Base-by-base conservation (phyloP, 2,797 vertebrate species). In the Halcyon badia region DNA sequence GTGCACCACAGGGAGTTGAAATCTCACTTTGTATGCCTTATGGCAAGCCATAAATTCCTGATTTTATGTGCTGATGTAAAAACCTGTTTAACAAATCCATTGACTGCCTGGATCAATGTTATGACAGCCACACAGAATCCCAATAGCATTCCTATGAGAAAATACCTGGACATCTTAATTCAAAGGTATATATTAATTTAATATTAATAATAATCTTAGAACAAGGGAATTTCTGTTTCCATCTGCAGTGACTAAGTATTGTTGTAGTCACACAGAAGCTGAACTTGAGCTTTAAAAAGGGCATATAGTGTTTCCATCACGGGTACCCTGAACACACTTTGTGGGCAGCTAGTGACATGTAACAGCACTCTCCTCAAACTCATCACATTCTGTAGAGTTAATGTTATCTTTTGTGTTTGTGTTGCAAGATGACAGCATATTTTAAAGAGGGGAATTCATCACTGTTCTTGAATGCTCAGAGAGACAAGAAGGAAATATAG, bases 81-180 rank as follows among this genome's bases (percentile, higher is more conserved):
- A 97, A 95, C 76, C 89, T 87, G 51, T 93, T 97, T 95, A 97
- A 94, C 90, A 93, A 96, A 97, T 49, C 83, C 91, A 87, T 82
- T 73, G 95, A 82, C 77, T 91, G 91, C 89, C 87, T 93, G 92
- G 86, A 97, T 94, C 96, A 97, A 93, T 92, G 87, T 97, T 96
- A 96, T 95, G 88, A 95, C 94, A 96, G 79, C 75, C 90, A 93
- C 76, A 87, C 2, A 85, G 89, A 83, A 78, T 94, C 81, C 92
- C 92, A 83, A 0, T 44, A 68, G 90, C 72, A 89, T 93, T 89
- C 70, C 88, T 82, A 17, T 13, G 68, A 87, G 75, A 83, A 93
- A 90, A 70, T 24, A 89, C 4, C 88, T 39, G 44, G 90, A 73
- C 42, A 21, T 48, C 68, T 81, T 58, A 57, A 65, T 78, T 80